phyloP scores from a whole-genome alignment of 2,797 vertebrate species.

The Apogon hyalosoma region DNA sequence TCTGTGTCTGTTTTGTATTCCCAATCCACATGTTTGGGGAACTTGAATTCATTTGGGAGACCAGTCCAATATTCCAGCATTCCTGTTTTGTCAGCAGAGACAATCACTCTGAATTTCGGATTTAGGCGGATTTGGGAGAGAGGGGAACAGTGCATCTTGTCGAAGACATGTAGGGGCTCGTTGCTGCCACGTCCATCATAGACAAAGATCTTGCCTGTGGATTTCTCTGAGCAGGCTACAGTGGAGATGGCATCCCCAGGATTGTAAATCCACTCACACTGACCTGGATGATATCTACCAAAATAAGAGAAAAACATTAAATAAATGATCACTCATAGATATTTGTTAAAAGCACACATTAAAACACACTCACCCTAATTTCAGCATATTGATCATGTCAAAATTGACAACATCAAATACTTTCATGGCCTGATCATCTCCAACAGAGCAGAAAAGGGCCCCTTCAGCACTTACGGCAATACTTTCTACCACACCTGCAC shows the following conservation, averaged over 20 bases:
- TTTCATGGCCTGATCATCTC: constrained; percentile 99
- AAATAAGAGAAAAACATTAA: background rate
- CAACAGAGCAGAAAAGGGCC: constrained; percentile 93
- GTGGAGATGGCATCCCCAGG: constrained; percentile 96
- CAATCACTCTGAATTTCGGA: constrained; percentile 89
- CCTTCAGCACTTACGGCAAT: constrained; percentile 94
- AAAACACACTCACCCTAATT: constrained; percentile 89
- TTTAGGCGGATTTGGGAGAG: constrained; percentile 94
- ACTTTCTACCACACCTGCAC: constrained; percentile 92
- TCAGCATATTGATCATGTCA: constrained; percentile 99
- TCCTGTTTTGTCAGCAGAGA: constrained; percentile 95
- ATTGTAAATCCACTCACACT: constrained; percentile 97
- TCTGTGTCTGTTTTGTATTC: constrained; percentile 98
- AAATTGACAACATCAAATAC: constrained; percentile 99
- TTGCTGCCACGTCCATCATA: constrained; percentile 94
- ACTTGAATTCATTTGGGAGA: constrained; percentile 91
- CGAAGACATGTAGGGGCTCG: constrained; percentile 90
- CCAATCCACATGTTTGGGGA: constrained; percentile 93
- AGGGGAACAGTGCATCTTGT: constrained; percentile 92
- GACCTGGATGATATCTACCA: constrained; percentile 92
- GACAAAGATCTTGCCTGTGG: constrained; percentile 95
- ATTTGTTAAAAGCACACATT: background rate
- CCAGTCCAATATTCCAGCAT: constrained; percentile 99
- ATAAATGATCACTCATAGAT: background rate
- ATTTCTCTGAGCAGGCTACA: constrained; percentile 96